Evolutionary conservation across 2,888 invertebrate species (phyloP), one percentile per base, ranked within the genome.

Genomic region (Caenorhabditis plicata): DNA sequence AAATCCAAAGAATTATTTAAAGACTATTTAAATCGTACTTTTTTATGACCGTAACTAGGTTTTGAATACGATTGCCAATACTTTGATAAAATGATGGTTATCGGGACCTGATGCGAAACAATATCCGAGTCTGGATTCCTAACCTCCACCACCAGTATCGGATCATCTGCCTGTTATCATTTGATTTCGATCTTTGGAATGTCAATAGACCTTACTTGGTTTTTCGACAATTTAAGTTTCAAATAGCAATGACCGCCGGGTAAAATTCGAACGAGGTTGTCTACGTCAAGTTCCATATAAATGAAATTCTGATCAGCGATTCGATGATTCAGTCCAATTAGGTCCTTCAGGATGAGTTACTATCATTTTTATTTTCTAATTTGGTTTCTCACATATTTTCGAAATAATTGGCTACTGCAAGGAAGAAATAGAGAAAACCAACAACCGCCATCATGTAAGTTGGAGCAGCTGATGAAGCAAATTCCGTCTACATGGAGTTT

Each of bases 201-300:
- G 8, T 40, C 19, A 17, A 40, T 38, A 25, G 5, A 2, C 20
- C 4, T 20, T 39, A 47, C 47, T 40, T 19, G 44, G 25, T 36
- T 60, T 42, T 60, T 53, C n/a, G 60, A 53, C 9, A 60, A 32
- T n/a, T 60, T 60, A 23, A 60, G 7, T 36, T 60, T 60, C 31
- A 60, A 20, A 33, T 53, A 60, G 27, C 60, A 60, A 31, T 60
- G 60, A 17, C 60, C 60, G 1, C 60, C 60, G 2, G 60, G 49
- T 9, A 60, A 31, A 41, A 60, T 44, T 7, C 44, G 43, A 8
- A 53, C 49, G 17, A 60, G 41, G 46, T 36, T 53, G 26, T 60
- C 60, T 5, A 53, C 44, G n/a, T 49, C 53, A 2, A 60, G 23
- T 23, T 60, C 60, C 22, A 60, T 41, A n/a, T 33, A 53, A 22